phyloP scores from a whole-genome alignment of 2,113 vertebrate species.

The Zosterops borbonicus region DNA sequence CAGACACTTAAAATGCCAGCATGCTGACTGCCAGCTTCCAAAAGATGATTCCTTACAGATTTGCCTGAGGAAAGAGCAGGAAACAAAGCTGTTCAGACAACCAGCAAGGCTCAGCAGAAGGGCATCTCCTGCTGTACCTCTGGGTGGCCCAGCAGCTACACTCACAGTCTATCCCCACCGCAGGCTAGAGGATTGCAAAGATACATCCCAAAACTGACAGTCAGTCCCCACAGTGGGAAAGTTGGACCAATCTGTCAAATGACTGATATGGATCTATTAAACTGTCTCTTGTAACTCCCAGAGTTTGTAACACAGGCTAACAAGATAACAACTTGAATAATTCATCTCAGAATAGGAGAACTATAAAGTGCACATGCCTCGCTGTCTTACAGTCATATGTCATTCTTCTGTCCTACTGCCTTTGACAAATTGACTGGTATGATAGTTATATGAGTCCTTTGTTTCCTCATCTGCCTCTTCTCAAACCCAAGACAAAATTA shows the following conservation, averaged over 20 bases:
- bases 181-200: neutral
- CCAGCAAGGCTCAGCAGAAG: neutral
- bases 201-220: neutral
- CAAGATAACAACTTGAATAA: slow-evolving; percentile 21
- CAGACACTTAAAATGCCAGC: neutral
- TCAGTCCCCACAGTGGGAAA: neutral
- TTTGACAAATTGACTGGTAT: slow-evolving; percentile 18
- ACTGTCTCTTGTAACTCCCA: neutral
- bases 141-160: neutral
- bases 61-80: neutral
- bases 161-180: neutral
- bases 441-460: neutral
- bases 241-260: neutral
- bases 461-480: slow-evolving; percentile 13
- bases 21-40: neutral
- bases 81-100: neutral
- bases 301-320: neutral
- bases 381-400: neutral
- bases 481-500: slow-evolving; percentile 38
- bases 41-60: neutral
- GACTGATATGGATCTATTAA: slow-evolving; percentile 5
- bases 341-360: neutral
- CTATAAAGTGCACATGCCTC: slow-evolving; percentile 8
- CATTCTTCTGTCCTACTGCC: slow-evolving; percentile 37
- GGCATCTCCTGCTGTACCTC: neutral